These are phyloP conservation scores for Leptinotarsa defecta DNA, from an alignment of 1,140 invertebrate genomes.

Conservation along the genomic window DNA sequence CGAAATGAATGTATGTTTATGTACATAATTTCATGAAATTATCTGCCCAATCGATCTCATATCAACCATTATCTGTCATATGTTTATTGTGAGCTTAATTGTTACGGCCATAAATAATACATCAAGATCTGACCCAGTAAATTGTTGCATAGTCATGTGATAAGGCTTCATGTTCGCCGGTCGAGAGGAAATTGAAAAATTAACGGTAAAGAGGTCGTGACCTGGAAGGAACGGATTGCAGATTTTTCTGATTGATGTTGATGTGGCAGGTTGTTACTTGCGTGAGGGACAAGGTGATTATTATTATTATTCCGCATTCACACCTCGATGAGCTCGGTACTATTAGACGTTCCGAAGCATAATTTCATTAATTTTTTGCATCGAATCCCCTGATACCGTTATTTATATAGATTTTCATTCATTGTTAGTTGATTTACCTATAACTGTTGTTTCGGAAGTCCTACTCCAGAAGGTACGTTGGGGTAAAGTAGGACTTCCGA, in stretches of 20 bases:
- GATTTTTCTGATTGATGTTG: neutral
- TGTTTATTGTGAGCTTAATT: constrained; percentile 20
- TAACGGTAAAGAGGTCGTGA: constrained; percentile 7
- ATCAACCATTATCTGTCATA: constrained; percentile 19
- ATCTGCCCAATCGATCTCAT: constrained; percentile 19
- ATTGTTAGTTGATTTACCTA: too few relatives aligned
- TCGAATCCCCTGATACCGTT: too few relatives aligned
- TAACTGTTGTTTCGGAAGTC: too few relatives aligned
- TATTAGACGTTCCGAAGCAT: neutral
- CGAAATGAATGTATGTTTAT: constrained; percentile 18
- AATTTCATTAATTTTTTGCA: too few relatives aligned
- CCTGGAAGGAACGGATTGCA: neutral
- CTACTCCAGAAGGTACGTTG: too few relatives aligned
- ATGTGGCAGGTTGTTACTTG: neutral
- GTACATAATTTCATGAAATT: constrained; percentile 21
- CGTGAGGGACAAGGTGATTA: neutral
- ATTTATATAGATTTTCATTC: too few relatives aligned
- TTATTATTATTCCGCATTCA: neutral
- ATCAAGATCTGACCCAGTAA: constrained; percentile 17
- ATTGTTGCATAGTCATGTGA: constrained; percentile 8
- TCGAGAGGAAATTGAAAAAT: constrained; percentile 6
- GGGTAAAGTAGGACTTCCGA: too few relatives aligned
- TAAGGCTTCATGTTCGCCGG: neutral
- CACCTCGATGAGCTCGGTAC: neutral
- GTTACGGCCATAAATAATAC: constrained; percentile 14